Evolutionary conservation across 53 echinoderm and acorn worm genomes (phyloP).

Genomic region (Pentamera pediparva): DNA sequence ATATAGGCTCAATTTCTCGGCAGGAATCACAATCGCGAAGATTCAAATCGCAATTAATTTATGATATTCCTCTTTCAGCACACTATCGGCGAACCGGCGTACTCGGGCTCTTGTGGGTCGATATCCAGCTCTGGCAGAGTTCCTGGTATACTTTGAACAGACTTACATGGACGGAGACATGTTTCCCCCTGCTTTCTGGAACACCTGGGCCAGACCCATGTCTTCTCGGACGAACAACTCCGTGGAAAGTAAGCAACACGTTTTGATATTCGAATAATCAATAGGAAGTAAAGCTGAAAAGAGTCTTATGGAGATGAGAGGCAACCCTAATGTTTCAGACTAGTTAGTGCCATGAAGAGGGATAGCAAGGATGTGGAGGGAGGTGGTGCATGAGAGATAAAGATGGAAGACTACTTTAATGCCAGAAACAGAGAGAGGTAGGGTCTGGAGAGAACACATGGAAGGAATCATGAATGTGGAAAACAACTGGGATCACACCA

Average conservation of each 20-base stretch:
- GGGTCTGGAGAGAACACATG: not conserved
- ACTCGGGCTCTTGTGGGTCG: not conserved
- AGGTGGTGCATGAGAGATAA: conserved; percentile 8
- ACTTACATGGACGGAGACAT: conserved; percentile 1
- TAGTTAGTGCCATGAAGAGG: not conserved
- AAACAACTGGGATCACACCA: not conserved
- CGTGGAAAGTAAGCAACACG: not conserved
- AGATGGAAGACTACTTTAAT: not conserved
- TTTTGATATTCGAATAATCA: not conserved
- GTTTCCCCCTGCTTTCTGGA: conserved; percentile 7
- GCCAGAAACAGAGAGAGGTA: not conserved
- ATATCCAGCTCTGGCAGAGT: conserved; percentile 15
- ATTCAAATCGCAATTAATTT: too few relatives aligned
- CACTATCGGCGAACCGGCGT: not conserved
- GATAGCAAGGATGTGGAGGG: conserved; percentile 9
- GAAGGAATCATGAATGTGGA: conserved; percentile 11
- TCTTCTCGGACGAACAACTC: not conserved
- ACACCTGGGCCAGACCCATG: not conserved
- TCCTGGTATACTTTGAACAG: not conserved
- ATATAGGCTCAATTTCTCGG: too few relatives aligned
- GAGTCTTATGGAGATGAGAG: not conserved
- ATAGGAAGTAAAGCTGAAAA: not conserved
- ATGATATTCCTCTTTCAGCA: not conserved
- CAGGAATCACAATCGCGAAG: too few relatives aligned
- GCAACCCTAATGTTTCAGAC: not conserved